A percentile compares a stretch with the other conserved stretches of the same genome.
phyloP scores from a whole-genome alignment of 1,140 invertebrate genomes.

The Melipona quadrifasciata region DNA sequence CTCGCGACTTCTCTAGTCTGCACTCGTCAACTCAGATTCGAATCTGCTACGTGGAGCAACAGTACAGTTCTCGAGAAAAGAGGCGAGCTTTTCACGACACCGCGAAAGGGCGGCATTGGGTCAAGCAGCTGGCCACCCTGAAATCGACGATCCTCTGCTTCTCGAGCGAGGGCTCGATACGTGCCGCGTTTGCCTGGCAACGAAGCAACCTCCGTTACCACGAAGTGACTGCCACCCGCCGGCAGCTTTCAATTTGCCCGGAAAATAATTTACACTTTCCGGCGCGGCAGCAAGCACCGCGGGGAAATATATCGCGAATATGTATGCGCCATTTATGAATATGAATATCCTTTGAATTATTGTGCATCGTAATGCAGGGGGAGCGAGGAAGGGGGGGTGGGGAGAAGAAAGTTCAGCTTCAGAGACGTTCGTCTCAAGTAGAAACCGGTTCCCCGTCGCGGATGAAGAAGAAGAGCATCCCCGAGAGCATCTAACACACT shows the following conservation, averaged over 20 bases:
- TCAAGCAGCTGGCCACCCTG: conserved; percentile 1
- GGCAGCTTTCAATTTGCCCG: conserved; percentile 61
- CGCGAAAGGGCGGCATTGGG: not conserved
- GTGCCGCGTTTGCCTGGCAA: conserved; percentile 1
- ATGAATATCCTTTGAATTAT: conserved; percentile 64
- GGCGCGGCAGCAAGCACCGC: conserved; percentile 2
- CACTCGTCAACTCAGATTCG: not conserved
- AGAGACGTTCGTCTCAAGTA: not conserved
- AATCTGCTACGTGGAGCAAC: not conserved
- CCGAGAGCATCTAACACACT: not conserved
- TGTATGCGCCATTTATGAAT: conserved; percentile 66
- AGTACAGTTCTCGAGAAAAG: too few species aligned
- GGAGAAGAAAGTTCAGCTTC: conserved; percentile 52
- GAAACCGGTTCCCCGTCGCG: not conserved
- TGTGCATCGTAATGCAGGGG: conserved; percentile 26
- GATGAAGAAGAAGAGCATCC: not conserved
- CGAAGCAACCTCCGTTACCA: not conserved
- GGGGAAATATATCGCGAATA: conserved; percentile 66
- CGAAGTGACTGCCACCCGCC: conserved; percentile 24
- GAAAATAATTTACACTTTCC: conserved; percentile 66
- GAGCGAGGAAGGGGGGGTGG: too few species aligned
- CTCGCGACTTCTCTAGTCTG: too few species aligned
- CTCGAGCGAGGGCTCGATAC: not conserved
- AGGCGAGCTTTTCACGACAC: not conserved
- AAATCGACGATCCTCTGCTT: conserved; percentile 26